These are phyloP conservation scores for Vanessa atalanta DNA, from an alignment of 1,140 invertebrate genomes.

Conservation along the genomic window DNA sequence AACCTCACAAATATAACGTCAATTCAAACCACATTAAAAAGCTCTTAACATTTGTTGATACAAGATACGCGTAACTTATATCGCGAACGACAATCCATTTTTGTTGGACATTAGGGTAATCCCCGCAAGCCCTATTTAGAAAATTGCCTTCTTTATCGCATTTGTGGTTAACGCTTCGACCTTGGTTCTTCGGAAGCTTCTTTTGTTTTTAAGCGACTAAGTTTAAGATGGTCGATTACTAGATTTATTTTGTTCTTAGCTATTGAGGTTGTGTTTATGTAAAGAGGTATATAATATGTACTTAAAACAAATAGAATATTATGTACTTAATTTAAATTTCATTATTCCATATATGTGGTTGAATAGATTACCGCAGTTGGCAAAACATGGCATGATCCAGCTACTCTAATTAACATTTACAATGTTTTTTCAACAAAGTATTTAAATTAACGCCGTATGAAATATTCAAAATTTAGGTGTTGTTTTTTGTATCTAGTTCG, in stretches of 20 bases:
- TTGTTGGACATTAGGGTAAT: conserved; percentile 67
- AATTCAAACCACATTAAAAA: conserved; percentile 27
- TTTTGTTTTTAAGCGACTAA: conserved; percentile 26
- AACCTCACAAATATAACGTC: not conserved
- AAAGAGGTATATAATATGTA: not conserved
- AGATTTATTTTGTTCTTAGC: not conserved
- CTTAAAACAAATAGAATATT: too few relatives aligned
- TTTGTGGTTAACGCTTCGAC: conserved; percentile 28
- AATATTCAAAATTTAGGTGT: too few relatives aligned
- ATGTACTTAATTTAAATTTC: too few relatives aligned
- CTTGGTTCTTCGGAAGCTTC: conserved; percentile 17
- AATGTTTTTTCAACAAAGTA: too few relatives aligned
- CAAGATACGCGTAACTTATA: conserved; percentile 33
- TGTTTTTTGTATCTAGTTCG: too few relatives aligned
- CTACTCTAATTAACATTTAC: too few relatives aligned
- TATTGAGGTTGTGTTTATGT: not conserved
- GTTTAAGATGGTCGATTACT: conserved; percentile 16
- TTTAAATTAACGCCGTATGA: too few relatives aligned
- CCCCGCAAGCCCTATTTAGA: conserved; percentile 67
- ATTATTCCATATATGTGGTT: too few relatives aligned
- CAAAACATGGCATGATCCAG: too few relatives aligned
- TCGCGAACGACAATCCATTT: conserved; percentile 57
- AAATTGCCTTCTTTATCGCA: conserved; percentile 71
- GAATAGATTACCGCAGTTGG: too few relatives aligned
- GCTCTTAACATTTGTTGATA: conserved; percentile 36